Conservation (phyloP, 2,797 vertebrate species). For the Sebastes miniatus region DNA sequence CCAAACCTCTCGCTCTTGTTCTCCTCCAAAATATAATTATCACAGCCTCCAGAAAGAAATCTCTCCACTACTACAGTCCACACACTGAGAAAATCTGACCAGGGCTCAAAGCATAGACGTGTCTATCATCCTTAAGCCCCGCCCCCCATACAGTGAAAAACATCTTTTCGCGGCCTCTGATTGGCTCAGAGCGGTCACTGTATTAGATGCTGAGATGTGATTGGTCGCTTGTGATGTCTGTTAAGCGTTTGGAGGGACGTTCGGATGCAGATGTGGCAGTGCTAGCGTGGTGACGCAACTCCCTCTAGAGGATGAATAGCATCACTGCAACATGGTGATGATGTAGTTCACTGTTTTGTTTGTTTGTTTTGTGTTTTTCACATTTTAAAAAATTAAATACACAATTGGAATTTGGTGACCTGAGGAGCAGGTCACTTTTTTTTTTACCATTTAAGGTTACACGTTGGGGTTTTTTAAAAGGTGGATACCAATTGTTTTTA, state of each 20-base stretch:
- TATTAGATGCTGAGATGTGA: constrained; percentile 36
- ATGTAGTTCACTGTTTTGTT: not conserved
- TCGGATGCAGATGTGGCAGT: not conserved
- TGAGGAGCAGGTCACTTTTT: not conserved
- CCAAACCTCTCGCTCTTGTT: constrained; percentile 46
- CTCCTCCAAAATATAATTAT: constrained; percentile 48
- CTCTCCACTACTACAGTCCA: constrained; percentile 48
- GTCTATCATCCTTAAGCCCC: constrained; percentile 67
- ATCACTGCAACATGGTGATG: constrained; percentile 16
- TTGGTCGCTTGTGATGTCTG: constrained; percentile 50
- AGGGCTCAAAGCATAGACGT: constrained; percentile 42
- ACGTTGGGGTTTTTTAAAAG: not conserved
- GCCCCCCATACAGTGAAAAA: constrained; percentile 67
- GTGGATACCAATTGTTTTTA: not conserved
- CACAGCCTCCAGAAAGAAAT: constrained; percentile 49
- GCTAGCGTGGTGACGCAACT: not conserved
- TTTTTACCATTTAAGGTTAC: not conserved
- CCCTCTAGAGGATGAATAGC: constrained; percentile 6
- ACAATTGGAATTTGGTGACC: not conserved
- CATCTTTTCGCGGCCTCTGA: constrained; percentile 22
- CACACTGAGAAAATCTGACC: constrained; percentile 59
- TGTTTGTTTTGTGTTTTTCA: not conserved
- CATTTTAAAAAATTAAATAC: not conserved
- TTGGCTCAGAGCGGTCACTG: constrained; percentile 61
- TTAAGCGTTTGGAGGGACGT: constrained; percentile 20